A percentile compares a stretch with the other conserved stretches of the same genome.
Conservation (phyloP, 2,797 vertebrate genomes). For the Falco peregrinus region DNA sequence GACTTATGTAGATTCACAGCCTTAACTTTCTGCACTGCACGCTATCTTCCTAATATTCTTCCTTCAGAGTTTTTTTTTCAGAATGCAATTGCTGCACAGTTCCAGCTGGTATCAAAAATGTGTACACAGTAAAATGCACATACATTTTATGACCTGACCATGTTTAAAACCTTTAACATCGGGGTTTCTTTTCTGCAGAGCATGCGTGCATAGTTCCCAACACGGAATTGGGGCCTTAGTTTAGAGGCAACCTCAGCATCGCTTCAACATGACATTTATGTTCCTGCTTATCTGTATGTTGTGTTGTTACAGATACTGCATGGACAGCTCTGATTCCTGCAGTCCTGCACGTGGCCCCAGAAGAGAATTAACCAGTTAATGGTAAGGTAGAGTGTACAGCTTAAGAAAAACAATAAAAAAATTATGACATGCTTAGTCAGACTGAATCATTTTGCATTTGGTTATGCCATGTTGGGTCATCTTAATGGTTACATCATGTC, state of each 20-base stretch:
- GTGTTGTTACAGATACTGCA: background rate
- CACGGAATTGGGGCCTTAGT: background rate
- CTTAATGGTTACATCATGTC: background rate
- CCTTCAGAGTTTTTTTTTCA: background rate
- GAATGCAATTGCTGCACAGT: background rate
- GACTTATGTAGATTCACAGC: background rate
- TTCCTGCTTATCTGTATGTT: background rate
- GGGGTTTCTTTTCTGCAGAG: background rate
- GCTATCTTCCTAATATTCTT: background rate
- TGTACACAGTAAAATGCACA: background rate
- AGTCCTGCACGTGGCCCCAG: background rate
- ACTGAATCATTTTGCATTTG: constrained; percentile 28
- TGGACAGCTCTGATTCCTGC: background rate
- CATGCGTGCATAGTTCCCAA: background rate
- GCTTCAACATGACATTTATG: background rate
- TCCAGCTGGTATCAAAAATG: background rate
- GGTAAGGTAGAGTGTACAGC: background rate
- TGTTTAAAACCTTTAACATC: background rate
- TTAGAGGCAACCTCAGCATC: background rate
- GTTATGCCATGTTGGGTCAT: background rate
- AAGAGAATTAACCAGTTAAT: background rate
- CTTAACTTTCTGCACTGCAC: background rate
- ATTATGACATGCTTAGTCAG: constrained; percentile 10
- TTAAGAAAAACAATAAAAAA: constrained; percentile 4
- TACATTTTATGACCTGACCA: background rate